Percentiles rank a stretch among this genome's conserved stretches.
phyloP scores from a whole-genome alignment of 1,140 invertebrate species.

The Leptinotarsa lineolata region DNA sequence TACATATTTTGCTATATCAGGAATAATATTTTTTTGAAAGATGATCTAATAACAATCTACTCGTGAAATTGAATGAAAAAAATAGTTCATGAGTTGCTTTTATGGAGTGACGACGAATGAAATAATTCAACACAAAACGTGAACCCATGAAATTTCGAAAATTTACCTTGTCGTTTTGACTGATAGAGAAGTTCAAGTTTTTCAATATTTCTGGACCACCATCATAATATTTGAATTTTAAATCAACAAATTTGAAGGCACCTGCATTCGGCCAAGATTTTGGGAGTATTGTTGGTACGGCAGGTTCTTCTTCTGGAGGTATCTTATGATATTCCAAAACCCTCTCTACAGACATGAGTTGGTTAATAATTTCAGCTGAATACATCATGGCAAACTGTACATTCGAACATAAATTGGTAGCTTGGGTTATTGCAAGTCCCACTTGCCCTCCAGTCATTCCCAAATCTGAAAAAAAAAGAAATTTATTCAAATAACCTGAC shows the following conservation, averaged over 20 bases:
- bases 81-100: neutral
- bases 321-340: slow-evolving; percentile 74
- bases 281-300: slow-evolving; percentile 52
- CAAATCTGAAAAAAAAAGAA: neutral
- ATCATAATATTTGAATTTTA: slow-evolving; percentile 61
- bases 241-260: slow-evolving; percentile 56
- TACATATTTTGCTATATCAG: too few relatives aligned
- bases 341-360: slow-evolving; percentile 79
- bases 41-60: too few relatives aligned
- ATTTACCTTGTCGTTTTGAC: slow-evolving; percentile 72
- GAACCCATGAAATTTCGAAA: slow-evolving; percentile 51
- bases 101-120: neutral
- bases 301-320: slow-evolving; percentile 61
- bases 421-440: slow-evolving; percentile 62
- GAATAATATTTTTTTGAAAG: too few relatives aligned
- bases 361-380: slow-evolving; percentile 76
- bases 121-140: neutral
- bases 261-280: slow-evolving; percentile 56
- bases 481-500: too few relatives aligned
- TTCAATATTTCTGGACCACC: slow-evolving; percentile 63
- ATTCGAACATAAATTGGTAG: slow-evolving; percentile 59
- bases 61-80: too few relatives aligned
- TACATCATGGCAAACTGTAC: slow-evolving; percentile 75
- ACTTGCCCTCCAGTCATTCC: slow-evolving; percentile 53
- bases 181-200: slow-evolving; percentile 63